Evolutionary conservation across 2,113 vertebrate species (phyloP).

Genomic region (Notiomystis cincta): DNA sequence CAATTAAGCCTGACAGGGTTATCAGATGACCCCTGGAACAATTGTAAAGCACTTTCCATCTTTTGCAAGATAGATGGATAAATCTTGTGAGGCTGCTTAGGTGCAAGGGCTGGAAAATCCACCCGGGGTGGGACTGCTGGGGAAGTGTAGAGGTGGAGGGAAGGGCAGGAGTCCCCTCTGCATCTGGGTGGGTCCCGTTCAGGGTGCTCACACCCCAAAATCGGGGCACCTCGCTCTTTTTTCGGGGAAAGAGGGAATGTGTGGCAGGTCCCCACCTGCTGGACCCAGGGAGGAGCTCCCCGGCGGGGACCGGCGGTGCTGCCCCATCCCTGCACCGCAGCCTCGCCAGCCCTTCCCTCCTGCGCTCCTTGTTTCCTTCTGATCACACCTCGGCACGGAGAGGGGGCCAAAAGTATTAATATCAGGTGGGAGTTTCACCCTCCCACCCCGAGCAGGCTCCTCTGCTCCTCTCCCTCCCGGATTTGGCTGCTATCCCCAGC

Average conservation of each 20-base stretch:
- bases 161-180: neutral
- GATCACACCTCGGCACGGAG: rapidly evolving
- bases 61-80: neutral
- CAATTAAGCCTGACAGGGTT: slow-evolving; percentile 61
- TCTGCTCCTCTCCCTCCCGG: neutral
- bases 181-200: rapidly evolving
- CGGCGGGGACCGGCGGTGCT: too few species aligned
- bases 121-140: neutral
- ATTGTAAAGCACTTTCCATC: slow-evolving; percentile 10
- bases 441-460: neutral
- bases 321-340: too few species aligned
- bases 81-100: neutral
- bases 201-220: neutral
- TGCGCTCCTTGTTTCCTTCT: neutral
- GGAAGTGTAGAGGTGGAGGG: neutral
- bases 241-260: too few species aligned
- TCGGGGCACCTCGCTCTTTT: too few species aligned
- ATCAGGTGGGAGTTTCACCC: neutral
- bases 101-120: neutral
- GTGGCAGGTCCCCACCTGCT: too few species aligned
- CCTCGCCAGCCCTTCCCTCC: neutral
- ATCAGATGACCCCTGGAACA: slow-evolving; percentile 27
- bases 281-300: too few species aligned
- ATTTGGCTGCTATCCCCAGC: neutral
- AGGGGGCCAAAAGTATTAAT: neutral